These are phyloP conservation scores for Brachynemurus nebulosus DNA, from an alignment of 2,888 invertebrate genomes.

Conservation along the genomic window DNA sequence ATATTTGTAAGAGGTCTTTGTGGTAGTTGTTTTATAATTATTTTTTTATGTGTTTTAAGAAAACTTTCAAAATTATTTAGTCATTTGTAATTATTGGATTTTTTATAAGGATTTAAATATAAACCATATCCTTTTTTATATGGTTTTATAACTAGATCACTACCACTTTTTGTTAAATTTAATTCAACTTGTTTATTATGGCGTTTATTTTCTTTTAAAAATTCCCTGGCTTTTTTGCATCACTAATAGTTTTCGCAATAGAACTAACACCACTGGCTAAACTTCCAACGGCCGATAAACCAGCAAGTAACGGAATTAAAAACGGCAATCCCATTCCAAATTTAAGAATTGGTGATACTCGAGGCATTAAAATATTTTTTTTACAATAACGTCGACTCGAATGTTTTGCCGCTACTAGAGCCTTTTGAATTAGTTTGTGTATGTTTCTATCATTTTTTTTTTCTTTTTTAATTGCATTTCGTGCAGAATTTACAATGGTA, in stretches of 20 bases:
- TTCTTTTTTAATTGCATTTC: too few relatives aligned
- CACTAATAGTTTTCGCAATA: constrained; percentile 22
- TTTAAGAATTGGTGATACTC: constrained; percentile 21
- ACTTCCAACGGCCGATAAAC: constrained; percentile 22
- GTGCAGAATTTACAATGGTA: too few relatives aligned
- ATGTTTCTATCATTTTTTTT: too few relatives aligned
- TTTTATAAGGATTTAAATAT: not conserved
- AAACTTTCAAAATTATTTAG: too few relatives aligned
- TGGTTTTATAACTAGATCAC: too few relatives aligned
- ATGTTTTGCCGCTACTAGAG: constrained; percentile 8
- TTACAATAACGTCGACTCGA: not conserved
- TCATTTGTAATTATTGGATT: too few relatives aligned
- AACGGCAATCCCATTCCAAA: constrained; percentile 21
- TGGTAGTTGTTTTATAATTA: too few relatives aligned
- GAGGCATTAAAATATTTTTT: constrained; percentile 14
- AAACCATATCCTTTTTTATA: not conserved
- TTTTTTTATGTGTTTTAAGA: too few relatives aligned
- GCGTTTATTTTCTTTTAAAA: constrained; percentile 6
- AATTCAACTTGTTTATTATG: not conserved
- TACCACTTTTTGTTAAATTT: too few relatives aligned
- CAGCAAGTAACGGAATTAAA: constrained; percentile 23
- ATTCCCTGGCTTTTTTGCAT: constrained; percentile 21
- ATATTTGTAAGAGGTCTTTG: too few relatives aligned
- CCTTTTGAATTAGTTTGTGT: constrained; percentile 11
- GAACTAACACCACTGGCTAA: constrained; percentile 24